Evolutionary conservation across 2,888 invertebrate species (phyloP).

Genomic region (Auanema sp.): DNA sequence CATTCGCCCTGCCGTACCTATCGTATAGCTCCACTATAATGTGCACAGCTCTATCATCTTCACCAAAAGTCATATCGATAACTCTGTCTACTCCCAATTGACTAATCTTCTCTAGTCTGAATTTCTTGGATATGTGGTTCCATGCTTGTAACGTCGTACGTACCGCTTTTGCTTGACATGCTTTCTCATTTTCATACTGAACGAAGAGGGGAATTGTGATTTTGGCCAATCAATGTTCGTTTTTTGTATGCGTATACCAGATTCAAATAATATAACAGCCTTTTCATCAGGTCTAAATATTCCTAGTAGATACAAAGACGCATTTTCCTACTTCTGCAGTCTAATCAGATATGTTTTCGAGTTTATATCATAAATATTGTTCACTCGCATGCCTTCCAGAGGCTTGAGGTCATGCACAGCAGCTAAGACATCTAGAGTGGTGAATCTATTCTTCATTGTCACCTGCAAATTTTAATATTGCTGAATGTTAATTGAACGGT

Average conservation of each 20-base stretch:
- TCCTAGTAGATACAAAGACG: not conserved
- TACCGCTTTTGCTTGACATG: slow-evolving; percentile 88
- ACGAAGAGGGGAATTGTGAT: slow-evolving; percentile 75
- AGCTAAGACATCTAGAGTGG: slow-evolving; percentile 88
- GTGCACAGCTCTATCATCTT: slow-evolving; percentile 87
- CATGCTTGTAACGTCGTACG: not conserved
- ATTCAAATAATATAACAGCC: slow-evolving; percentile 84
- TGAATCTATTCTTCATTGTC: slow-evolving; percentile 87
- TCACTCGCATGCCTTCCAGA: slow-evolving; percentile 72
- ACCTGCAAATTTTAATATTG: not conserved
- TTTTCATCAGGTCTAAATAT: slow-evolving; percentile 81
- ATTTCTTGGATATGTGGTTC: slow-evolving; percentile 1
- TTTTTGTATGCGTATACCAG: slow-evolving; percentile 87
- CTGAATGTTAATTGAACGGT: no score
- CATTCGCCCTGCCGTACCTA: slow-evolving; percentile 30
- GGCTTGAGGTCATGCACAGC: slow-evolving; percentile 77
- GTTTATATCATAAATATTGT: slow-evolving; percentile 96
- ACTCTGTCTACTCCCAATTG: slow-evolving; percentile 92
- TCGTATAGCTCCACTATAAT: slow-evolving; percentile 92
- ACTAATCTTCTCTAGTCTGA: slow-evolving; percentile 29
- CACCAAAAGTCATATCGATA: slow-evolving; percentile 91
- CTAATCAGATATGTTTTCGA: slow-evolving; percentile 89
- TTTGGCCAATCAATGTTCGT: slow-evolving; percentile 99
- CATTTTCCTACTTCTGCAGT: slow-evolving; percentile 66
- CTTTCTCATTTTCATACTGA: slow-evolving; percentile 89